Base-by-base conservation (phyloP, 2,888 invertebrate genomes). In the Dastarcus helophoroides region DNA sequence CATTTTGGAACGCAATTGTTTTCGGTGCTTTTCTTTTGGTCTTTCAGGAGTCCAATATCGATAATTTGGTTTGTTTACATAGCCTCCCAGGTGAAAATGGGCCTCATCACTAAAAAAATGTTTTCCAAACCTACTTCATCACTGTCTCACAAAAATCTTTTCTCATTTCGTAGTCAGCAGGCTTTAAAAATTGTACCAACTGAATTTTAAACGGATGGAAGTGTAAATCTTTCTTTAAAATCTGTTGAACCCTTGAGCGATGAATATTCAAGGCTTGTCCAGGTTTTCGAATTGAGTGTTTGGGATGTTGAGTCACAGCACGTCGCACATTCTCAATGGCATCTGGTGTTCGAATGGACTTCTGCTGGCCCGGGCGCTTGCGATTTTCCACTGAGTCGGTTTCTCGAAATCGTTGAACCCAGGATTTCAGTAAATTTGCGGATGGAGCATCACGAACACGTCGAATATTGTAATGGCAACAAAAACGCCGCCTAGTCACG, bases 391-490 rank as follows among this genome's bases (percentile, higher is more conserved):
- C 19, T 7, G 6, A 7, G 6, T n/a, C 19, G 6, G 19, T 17
- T 17, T 17, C 19, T 17, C 19, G 19, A 17, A 17, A 17, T 17
- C 19, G 19, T 17, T 17, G 19, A 6, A 17, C 19, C 19, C 19
- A 17, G 6, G 19, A 17, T 17, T 17, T 17, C 6, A 17, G 6
- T 7, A 17, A n/a, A 17, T 17, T 17, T 7, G 19, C 19, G 6
- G 19, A 17, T 7, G 19, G 19, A n/a, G 19, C 19, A 17, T 17
- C 19, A 7, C 6, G 6, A 7, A 17, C n/a, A n/a, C 19, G 19
- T n/a, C 19, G 19, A 17, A 17, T 17, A n/a, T n/a, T n/a, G n/a
- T n/a, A n/a, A n/a, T n/a, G n/a, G n/a, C n/a, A n/a, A n/a, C n/a
- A n/a, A n/a, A n/a, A n/a, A n/a, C n/a, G n/a, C n/a, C n/a, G n/a